Evolutionary conservation across 2,797 vertebrate genomes (phyloP).

Genomic region (Ctenopoma kingsleyae): DNA sequence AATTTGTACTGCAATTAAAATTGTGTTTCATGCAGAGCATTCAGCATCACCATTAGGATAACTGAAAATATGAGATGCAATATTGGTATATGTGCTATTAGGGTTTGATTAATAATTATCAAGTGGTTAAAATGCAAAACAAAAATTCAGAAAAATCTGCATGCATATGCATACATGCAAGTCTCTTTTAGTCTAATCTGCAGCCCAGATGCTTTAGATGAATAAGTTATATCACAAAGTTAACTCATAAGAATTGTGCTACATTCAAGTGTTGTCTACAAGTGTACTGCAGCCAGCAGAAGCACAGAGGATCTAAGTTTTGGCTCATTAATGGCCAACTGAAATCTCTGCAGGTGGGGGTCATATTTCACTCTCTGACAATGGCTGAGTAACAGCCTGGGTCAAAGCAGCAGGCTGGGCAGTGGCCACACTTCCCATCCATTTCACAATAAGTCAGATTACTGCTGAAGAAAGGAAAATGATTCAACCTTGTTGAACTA

Average conservation of each 20-base stretch:
- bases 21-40: conserved; percentile 45
- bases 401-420: conserved; percentile 36
- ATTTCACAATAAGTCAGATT: conserved; percentile 48
- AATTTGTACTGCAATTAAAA: conserved; percentile 12
- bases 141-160: not conserved
- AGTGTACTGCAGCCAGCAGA: not conserved
- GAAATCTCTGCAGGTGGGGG: conserved; percentile 22
- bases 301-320: conserved; percentile 6
- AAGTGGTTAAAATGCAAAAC: conserved; percentile 21
- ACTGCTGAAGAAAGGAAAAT: conserved; percentile 59
- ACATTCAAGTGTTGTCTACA: conserved; percentile 12
- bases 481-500: conserved; percentile 48
- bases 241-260: not conserved
- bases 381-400: conserved; percentile 45
- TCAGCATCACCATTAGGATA: conserved; percentile 14
- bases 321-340: conserved; percentile 18
- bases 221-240: conserved; percentile 7
- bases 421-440: conserved; percentile 53
- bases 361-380: conserved; percentile 63
- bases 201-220: not conserved
- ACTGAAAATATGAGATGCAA: conserved; percentile 20
- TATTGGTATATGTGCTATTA: conserved; percentile 7
- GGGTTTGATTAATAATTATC: conserved; percentile 13
- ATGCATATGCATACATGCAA: conserved; percentile 63
- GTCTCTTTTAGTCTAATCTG: conserved; percentile 1